Conservation (phyloP, 1,140 invertebrate species). For the Bombus affinis region DNA sequence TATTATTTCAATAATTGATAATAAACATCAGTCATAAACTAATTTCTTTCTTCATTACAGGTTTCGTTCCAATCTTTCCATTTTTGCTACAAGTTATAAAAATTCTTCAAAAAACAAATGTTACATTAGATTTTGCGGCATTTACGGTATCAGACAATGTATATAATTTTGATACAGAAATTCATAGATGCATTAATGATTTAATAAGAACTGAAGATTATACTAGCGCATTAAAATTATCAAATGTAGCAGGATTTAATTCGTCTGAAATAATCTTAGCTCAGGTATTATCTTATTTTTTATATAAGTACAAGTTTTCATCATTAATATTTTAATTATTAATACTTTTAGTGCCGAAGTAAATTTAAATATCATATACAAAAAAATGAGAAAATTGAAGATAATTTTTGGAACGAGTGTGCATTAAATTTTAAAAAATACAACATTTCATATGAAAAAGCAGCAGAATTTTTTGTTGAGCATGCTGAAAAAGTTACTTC, state of each 20-base stretch:
- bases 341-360: slow-evolving; percentile 68
- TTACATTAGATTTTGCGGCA: slow-evolving; percentile 73
- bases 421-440: slow-evolving; percentile 83
- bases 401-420: slow-evolving; percentile 84
- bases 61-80: slow-evolving; percentile 82
- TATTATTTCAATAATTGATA: not conserved
- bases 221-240: slow-evolving; percentile 83
- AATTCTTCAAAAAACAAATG: slow-evolving; percentile 77
- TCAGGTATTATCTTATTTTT: slow-evolving; percentile 64
- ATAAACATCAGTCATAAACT: slow-evolving; percentile 15
- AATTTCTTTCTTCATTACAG: slow-evolving; percentile 70
- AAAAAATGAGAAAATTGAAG: slow-evolving; percentile 76
- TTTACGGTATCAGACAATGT: slow-evolving; percentile 72
- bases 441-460: slow-evolving; percentile 81
- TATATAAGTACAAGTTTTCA: not conserved
- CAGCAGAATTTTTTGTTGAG: slow-evolving; percentile 83
- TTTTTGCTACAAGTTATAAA: slow-evolving; percentile 82
- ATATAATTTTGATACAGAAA: slow-evolving; percentile 70
- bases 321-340: not conserved
- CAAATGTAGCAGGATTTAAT: slow-evolving; percentile 80
- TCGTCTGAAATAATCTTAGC: slow-evolving; percentile 75
- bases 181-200: slow-evolving; percentile 82
- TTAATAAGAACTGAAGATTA: slow-evolving; percentile 82
- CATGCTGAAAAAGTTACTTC: slow-evolving; percentile 81
- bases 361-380: slow-evolving; percentile 71